Evolutionary conservation across 2,797 vertebrate genomes (phyloP).

Genomic region (Kryptopterus vitreolus): DNA sequence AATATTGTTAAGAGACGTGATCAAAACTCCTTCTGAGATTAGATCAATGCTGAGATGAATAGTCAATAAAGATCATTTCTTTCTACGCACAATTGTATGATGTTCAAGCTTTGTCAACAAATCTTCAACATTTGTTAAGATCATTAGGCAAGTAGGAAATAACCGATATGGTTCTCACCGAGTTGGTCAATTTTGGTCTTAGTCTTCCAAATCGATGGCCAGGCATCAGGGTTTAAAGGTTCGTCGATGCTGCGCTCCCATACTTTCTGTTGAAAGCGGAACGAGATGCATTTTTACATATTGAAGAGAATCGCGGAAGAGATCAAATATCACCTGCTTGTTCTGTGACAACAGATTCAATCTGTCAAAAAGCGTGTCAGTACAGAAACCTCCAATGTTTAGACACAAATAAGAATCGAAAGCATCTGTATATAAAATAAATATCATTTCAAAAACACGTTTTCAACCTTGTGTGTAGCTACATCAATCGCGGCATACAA

Average conservation of each 20-base stretch:
- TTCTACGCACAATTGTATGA: neutral
- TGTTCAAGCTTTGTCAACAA: neutral
- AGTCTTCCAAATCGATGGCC: conserved; percentile 81
- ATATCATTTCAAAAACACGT: neutral
- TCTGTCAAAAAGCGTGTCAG: neutral
- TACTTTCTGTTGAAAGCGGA: conserved; percentile 69
- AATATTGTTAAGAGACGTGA: neutral
- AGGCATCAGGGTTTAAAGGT: conserved; percentile 76
- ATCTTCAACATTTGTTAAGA: neutral
- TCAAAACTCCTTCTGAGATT: neutral
- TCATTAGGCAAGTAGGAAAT: conserved; percentile 13
- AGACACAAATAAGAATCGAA: neutral
- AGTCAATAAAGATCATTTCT: neutral
- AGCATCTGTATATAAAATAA: neutral
- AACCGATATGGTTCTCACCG: conserved; percentile 65
- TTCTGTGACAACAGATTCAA: neutral
- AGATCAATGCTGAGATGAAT: neutral
- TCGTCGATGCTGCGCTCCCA: conserved; percentile 80
- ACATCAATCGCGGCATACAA: neutral
- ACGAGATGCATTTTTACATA: conserved; percentile 28
- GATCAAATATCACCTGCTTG: neutral
- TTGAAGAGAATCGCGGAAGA: neutral
- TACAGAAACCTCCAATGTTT: neutral
- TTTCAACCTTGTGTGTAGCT: neutral
- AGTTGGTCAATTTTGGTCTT: conserved; percentile 76